A percentile compares a stretch with the other conserved stretches of the same genome.
Evolutionary conservation across 2,888 invertebrate genomes (phyloP).

Genomic region (Drosophila picticornis): DNA sequence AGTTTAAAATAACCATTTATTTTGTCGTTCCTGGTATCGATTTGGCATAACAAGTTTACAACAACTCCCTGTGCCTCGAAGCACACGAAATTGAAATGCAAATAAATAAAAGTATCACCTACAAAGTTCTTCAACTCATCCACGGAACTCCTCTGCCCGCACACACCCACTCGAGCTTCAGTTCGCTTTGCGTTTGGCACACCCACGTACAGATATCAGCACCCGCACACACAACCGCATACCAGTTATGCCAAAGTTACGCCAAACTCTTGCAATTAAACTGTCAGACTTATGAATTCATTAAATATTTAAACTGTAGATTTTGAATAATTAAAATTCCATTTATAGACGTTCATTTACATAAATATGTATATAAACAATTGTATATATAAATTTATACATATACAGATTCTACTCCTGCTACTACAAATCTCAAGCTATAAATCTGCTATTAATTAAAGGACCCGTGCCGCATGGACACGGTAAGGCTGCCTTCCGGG

Average conservation of each 20-base stretch:
- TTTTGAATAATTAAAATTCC: slow-evolving; percentile 81
- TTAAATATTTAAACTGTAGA: slow-evolving; percentile 80
- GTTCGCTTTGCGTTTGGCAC: slow-evolving; percentile 10
- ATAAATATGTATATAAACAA: not conserved
- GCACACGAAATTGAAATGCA: slow-evolving; percentile 50
- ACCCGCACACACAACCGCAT: not conserved
- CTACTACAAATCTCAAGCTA: slow-evolving; percentile 59
- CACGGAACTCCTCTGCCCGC: slow-evolving; percentile 1
- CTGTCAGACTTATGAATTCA: slow-evolving; percentile 82
- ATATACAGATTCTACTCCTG: slow-evolving; percentile 15
- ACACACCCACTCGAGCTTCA: slow-evolving; percentile 6
- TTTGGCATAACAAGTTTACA: slow-evolving; percentile 1
- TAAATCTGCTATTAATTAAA: slow-evolving; percentile 81
- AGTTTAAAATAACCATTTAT: slow-evolving; percentile 1
- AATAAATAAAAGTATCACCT: slow-evolving; percentile 60
- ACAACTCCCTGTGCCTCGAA: not conserved
- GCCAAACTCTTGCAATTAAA: slow-evolving; percentile 78
- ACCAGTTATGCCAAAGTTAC: slow-evolving; percentile 56
- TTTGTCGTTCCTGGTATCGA: slow-evolving; percentile 13
- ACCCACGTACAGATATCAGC: slow-evolving; percentile 1
- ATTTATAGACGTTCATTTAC: slow-evolving; percentile 51
- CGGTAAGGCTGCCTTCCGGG: slow-evolving; percentile 9
- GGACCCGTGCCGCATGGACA: slow-evolving; percentile 26
- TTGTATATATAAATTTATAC: not conserved
- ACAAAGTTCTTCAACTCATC: not conserved